A percentile compares a stretch with the other conserved stretches of the same genome.
Conservation (phyloP, 1,140 invertebrate genomes). For the Potamilus streckersoni region DNA sequence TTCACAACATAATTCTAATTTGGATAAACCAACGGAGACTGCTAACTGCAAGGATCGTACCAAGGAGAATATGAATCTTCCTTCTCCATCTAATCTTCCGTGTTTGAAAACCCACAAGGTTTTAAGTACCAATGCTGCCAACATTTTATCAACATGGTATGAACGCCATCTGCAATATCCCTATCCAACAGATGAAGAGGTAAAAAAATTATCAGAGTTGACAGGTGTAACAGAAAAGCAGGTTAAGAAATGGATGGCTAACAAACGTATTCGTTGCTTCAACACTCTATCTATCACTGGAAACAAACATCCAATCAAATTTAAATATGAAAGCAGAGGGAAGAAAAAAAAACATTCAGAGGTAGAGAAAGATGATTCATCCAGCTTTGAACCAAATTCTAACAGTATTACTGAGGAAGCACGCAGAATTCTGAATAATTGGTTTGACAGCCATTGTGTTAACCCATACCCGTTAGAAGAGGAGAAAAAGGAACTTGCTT, state of each 20-base stretch:
- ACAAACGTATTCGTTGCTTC: no score
- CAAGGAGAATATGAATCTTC: no score
- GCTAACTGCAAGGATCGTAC: no score
- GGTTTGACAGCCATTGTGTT: no score
- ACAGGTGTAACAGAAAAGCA: slow-evolving; percentile 45
- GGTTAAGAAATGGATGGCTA: slow-evolving; percentile 15
- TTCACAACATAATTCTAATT: no score
- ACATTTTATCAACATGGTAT: slow-evolving; percentile 40
- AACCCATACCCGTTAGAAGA: slow-evolving; percentile 40
- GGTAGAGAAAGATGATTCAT: no score
- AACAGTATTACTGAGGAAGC: no score
- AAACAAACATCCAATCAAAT: slow-evolving; percentile 56
- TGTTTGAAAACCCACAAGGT: slow-evolving; percentile 11
- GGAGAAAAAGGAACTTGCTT: no score
- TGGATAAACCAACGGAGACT: no score
- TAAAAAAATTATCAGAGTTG: slow-evolving; percentile 33
- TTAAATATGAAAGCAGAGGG: slow-evolving; percentile 42
- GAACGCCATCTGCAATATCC: slow-evolving; percentile 50
- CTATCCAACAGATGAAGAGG: slow-evolving; percentile 49
- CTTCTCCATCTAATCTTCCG: no score
- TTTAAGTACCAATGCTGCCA: slow-evolving; percentile 33
- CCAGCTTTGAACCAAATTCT: no score
- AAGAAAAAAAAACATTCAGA: slow-evolving; percentile 12
- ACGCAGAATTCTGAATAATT: no score
- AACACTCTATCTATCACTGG: slow-evolving; percentile 59